Conservation (phyloP, 2,888 invertebrate species). For the Leuctra nigra region DNA sequence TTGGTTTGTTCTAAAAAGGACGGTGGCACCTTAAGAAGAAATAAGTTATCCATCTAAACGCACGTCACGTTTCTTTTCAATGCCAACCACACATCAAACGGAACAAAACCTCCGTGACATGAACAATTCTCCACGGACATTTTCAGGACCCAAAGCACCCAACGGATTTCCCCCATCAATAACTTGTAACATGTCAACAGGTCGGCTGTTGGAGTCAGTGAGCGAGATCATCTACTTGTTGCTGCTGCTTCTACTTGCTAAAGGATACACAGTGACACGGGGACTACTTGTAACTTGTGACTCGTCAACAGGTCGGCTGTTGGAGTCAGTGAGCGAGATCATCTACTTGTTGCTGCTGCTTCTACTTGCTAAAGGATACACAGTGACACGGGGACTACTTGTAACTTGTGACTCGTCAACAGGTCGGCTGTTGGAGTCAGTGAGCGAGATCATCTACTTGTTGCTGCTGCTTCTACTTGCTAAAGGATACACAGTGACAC, state of each 20-base stretch:
- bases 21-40: too few relatives aligned
- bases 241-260: conserved; percentile 72
- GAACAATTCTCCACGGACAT: too few relatives aligned
- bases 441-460: conserved; percentile 68
- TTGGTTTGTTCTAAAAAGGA: too few relatives aligned
- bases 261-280: conserved; percentile 86
- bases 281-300: too few relatives aligned
- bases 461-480: conserved; percentile 73
- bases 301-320: conserved; percentile 64
- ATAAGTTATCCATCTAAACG: too few relatives aligned
- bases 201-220: conserved; percentile 62
- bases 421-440: conserved; percentile 66
- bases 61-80: too few relatives aligned
- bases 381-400: conserved; percentile 80
- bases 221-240: conserved; percentile 72
- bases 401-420: too few relatives aligned
- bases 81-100: too few relatives aligned
- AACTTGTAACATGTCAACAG: too few relatives aligned
- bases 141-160: too few relatives aligned
- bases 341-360: conserved; percentile 71
- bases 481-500: conserved; percentile 86
- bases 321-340: conserved; percentile 66
- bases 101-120: too few relatives aligned
- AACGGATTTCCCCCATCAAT: too few relatives aligned
- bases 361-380: conserved; percentile 83